phyloP scores from a whole-genome alignment of 1,140 invertebrate species.

The Argopecten irradians region DNA sequence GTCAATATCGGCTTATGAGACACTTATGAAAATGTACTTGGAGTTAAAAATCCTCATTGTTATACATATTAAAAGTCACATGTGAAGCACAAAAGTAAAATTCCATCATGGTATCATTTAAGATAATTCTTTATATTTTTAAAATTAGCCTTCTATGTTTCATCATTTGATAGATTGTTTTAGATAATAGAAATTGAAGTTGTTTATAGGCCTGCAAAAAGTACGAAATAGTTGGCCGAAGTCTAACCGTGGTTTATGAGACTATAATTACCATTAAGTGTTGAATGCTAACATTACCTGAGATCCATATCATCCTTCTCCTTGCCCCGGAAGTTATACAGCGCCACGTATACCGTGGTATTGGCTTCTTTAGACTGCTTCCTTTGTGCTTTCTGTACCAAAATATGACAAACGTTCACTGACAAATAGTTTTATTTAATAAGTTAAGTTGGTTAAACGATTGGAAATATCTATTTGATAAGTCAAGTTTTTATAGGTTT shows the following conservation, averaged over 20 bases:
- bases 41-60: too few relatives aligned
- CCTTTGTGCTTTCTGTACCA: conserved; percentile 64
- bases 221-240: neutral
- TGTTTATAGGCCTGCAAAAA: neutral
- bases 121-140: too few relatives aligned
- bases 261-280: neutral
- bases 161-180: too few relatives aligned
- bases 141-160: too few relatives aligned
- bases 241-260: neutral
- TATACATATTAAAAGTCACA: too few relatives aligned
- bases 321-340: conserved; percentile 96
- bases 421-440: neutral
- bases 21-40: too few relatives aligned
- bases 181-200: too few relatives aligned
- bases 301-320: conserved; percentile 95
- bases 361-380: conserved; percentile 52
- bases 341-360: conserved; percentile 89
- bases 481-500: too few relatives aligned
- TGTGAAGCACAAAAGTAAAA: too few relatives aligned
- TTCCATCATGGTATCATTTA: too few relatives aligned
- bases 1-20: too few relatives aligned
- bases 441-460: neutral
- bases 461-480: too few relatives aligned
- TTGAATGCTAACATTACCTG: conserved; percentile 81
- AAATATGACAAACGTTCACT: neutral